Evolutionary conservation across 2,888 invertebrate genomes (phyloP), one percentile per base, ranked within the genome.

Genomic region (Nineta flava): DNA sequence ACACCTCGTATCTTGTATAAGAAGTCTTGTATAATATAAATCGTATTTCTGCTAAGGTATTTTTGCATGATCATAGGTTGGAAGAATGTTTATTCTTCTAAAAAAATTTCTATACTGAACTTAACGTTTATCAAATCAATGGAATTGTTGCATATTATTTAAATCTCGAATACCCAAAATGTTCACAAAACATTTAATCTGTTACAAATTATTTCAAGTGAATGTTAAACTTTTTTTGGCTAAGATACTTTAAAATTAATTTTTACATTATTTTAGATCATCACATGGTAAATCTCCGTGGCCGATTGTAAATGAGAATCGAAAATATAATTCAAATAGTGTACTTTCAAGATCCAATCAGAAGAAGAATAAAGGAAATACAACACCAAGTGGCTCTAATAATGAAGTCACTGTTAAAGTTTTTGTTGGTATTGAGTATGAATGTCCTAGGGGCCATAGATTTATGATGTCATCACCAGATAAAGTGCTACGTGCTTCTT

Each of bases 361-460:
- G 35, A 42, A 44, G 13, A 52, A 52, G 13, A 42, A 45, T 19
- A 51, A 49, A 46, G 19, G 26, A 38, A 19, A 40, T 26, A 31
- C 43, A 35, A 31, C 49, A 38, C 17, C 51, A n/a, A 54, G 34
- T 57, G 65, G 49, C 57, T 65, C 60, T 59, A 73, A 58, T 65
- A 79, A 51, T 73, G 49, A 79, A 59, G 75, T 85, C 61, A 80
- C 80, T 4, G 85, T 91, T 41, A 92, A 93, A 71, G 85, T 93
- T 57, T 94, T 94, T 65, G 81, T 97, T 50, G 97, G 97, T 1
- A 83, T 90, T 59, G 97, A 99, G 65, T 97, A 96, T 66, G 97
- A 99, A 68, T 99, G 97, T 66, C 85, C 88, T 0, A 68, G 90
- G n/a, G 97, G 97, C n/a, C 96, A 99, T 66, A 76, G 93, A 50